Percentiles rank a stretch among this genome's conserved stretches.
These are phyloP conservation scores for Tachina lurida DNA, from an alignment of 2,888 invertebrate genomes.

Conservation along the genomic window DNA sequence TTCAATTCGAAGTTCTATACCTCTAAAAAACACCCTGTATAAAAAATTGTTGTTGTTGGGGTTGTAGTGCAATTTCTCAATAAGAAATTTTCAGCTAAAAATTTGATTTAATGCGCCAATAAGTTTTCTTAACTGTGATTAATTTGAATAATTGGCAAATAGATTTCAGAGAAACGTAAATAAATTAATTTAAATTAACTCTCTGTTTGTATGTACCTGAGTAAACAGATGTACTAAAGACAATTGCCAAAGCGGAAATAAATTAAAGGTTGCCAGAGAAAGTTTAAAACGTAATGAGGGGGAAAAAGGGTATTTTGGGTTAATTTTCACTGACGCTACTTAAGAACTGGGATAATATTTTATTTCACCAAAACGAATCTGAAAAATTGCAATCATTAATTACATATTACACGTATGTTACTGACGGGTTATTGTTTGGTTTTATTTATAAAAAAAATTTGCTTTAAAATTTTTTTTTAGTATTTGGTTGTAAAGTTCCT, in stretches of 20 bases:
- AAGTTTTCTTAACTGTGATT: constrained; percentile 49
- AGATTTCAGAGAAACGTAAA: not conserved
- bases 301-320: not conserved
- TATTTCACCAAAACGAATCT: too few species aligned
- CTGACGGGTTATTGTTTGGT: too few species aligned
- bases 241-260: constrained; percentile 63
- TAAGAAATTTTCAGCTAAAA: constrained; percentile 44
- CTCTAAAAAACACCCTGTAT: too few species aligned
- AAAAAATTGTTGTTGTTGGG: constrained; percentile 18
- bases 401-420: too few species aligned
- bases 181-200: constrained; percentile 21
- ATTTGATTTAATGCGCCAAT: constrained; percentile 65
- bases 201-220: not conserved
- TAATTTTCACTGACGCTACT: not conserved
- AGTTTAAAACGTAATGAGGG: not conserved
- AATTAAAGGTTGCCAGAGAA: not conserved
- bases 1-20: too few species aligned
- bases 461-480: too few species aligned
- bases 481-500: too few species aligned
- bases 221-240: constrained; percentile 40
- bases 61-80: not conserved
- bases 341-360: too few species aligned
- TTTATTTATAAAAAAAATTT: too few species aligned
- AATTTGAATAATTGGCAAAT: constrained; percentile 48
- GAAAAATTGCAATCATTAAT: too few species aligned